Conservation (phyloP, 2,888 invertebrate genomes). For the Masnerella sp. region DNA sequence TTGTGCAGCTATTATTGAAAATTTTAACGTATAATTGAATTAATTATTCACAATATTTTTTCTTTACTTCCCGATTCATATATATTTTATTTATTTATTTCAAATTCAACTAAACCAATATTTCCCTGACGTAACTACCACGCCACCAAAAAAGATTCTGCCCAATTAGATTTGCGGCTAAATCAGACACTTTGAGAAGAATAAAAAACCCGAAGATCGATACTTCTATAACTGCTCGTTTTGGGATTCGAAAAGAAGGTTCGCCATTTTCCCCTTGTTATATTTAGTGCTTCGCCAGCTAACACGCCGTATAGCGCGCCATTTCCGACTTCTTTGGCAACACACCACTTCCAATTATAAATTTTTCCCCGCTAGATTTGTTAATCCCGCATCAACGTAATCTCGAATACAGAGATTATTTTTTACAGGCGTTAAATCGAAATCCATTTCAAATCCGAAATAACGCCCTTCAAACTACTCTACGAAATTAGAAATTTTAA, state of each 20-base stretch:
- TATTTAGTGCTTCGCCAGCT: slow-evolving; percentile 20
- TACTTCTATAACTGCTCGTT: slow-evolving; percentile 16
- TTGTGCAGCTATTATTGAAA: no score
- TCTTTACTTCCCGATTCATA: no score
- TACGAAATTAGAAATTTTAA: no score
- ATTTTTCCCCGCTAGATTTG: slow-evolving; percentile 12
- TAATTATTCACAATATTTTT: no score
- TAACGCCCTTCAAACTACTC: no score
- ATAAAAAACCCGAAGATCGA: slow-evolving; percentile 7
- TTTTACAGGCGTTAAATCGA: slow-evolving; percentile 5
- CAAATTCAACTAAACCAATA: no score
- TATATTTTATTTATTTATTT: no score
- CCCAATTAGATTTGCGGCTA: not conserved
- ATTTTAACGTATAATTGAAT: no score
- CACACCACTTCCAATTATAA: slow-evolving; percentile 24
- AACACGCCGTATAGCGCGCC: not conserved
- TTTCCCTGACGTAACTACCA: no score
- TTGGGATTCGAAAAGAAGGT: slow-evolving; percentile 10
- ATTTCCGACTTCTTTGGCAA: slow-evolving; percentile 15
- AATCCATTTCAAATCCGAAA: not conserved
- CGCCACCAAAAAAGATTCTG: no score
- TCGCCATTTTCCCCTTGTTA: slow-evolving; percentile 5
- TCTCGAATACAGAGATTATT: no score
- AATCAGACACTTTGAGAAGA: not conserved
- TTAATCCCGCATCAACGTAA: no score